Base-by-base conservation (phyloP, 2,797 vertebrate species). In the Labroides dimidiatus region DNA sequence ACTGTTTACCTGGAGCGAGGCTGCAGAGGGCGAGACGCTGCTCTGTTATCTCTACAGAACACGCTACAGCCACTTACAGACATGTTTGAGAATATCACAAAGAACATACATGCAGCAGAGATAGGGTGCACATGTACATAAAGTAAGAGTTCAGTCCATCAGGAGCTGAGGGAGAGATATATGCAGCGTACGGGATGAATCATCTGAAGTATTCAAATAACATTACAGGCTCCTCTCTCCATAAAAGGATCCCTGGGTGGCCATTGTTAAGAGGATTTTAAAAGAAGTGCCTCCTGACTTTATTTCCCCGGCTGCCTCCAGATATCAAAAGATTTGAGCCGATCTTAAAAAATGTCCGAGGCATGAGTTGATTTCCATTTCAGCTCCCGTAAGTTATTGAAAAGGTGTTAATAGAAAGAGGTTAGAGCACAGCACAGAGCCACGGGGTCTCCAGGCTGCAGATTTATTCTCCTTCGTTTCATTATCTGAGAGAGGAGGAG, bases 31-130 rank as follows among this genome's bases (percentile, higher is more conserved):
- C 70, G 61, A 33, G 21, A 43, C 69, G 21, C 52, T 54, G 66
- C 85, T 57, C 67, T 44, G 82, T 88, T 84, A 87, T 90, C 91
- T 87, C 66, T 1, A 66, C 54, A 74, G 87, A 87, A 81, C 78
- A 85, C 54, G 78, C 76, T 74, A 69, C 65, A 36, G 47, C 14
- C 52, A 75, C 27, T 65, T 73, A 76, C 68, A 78, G 19, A 54
- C 55, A 64, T 50, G 75, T 64, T 47, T 3, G 27, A 17, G 49
- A 45, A 44, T 36, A 41, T 37, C 30, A 23, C 4, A 45, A 0
- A 37, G 36, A 1, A 59, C 54, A 56, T 52, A 55, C 49, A 53
- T 67, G 61, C 60, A 53, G 24, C 27, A 60, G 62, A 69, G 17
- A 39, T 42, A 69, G 59, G 21, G 67, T 45, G 13, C 50, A 56